Conservation (phyloP, 2,888 invertebrate genomes). For the Leptinotarsa peninsularis region DNA sequence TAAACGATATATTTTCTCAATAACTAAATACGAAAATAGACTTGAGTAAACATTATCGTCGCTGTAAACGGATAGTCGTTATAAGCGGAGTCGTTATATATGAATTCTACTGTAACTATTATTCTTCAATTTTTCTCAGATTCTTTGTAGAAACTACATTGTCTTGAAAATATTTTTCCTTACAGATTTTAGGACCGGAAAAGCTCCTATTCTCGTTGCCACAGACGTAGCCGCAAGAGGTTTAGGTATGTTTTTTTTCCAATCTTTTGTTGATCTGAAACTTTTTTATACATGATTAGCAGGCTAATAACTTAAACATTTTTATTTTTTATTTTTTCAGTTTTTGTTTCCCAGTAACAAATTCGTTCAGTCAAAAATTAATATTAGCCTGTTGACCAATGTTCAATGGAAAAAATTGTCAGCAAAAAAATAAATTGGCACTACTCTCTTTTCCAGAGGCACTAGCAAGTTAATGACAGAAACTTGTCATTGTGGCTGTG, state of each 20-base stretch:
- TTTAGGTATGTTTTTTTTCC: slow-evolving; percentile 77
- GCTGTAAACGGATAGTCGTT: no score
- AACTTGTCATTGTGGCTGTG: slow-evolving; percentile 65
- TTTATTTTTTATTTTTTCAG: slow-evolving; percentile 46
- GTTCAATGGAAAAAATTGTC: slow-evolving; percentile 53
- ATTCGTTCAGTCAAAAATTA: slow-evolving; percentile 30
- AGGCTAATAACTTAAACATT: slow-evolving; percentile 58
- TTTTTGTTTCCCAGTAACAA: slow-evolving; percentile 33
- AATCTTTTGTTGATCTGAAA: not conserved
- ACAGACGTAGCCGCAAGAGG: slow-evolving; percentile 96
- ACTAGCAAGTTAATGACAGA: slow-evolving; percentile 65
- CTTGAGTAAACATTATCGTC: no score
- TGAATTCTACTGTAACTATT: no score
- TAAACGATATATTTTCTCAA: no score
- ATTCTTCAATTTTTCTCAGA: no score
- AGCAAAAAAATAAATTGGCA: slow-evolving; percentile 62
- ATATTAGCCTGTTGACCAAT: slow-evolving; percentile 62
- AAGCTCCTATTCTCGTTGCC: slow-evolving; percentile 90
- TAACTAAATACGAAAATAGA: no score
- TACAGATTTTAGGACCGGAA: slow-evolving; percentile 86
- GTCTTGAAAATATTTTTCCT: slow-evolving; percentile 54
- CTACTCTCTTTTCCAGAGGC: slow-evolving; percentile 67
- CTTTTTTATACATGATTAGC: slow-evolving; percentile 52
- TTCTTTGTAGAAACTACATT: not conserved
- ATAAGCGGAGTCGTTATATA: no score